Percentiles rank a stretch among this genome's conserved stretches.
Conservation (phyloP, 2,797 vertebrate species). For the Anguilla anguilla region DNA sequence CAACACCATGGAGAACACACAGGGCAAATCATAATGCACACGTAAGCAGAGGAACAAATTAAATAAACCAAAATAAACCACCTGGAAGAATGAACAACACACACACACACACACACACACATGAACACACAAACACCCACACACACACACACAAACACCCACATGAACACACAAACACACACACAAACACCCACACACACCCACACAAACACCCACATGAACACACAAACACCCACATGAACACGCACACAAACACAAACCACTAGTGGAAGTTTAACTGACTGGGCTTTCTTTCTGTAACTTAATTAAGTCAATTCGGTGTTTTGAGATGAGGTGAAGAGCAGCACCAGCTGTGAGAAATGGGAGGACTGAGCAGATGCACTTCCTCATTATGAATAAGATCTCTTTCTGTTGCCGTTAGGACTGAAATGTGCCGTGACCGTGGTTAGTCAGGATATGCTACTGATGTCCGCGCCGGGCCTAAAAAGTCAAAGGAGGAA, state of each 20-base stretch:
- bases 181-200: conserved; percentile 49
- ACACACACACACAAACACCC: conserved; percentile 46
- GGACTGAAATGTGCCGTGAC: neutral
- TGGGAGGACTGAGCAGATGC: neutral
- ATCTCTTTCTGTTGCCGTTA: neutral
- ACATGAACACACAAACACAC: conserved; percentile 24
- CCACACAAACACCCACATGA: conserved; percentile 33
- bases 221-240: conserved; percentile 10
- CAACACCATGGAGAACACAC: conserved; percentile 58
- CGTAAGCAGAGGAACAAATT: conserved; percentile 45
- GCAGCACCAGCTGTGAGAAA: neutral
- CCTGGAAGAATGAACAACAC: conserved; percentile 54
- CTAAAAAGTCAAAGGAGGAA: neutral
- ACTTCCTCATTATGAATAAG: neutral
- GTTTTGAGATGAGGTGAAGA: neutral
- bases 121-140: conserved; percentile 22
- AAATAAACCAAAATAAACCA: neutral
- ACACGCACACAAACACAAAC: conserved; percentile 13
- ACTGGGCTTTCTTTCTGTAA: neutral
- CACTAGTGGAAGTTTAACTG: conserved; percentile 48
- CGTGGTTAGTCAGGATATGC: neutral
- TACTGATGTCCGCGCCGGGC: neutral
- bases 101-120: neutral
- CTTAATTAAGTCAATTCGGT: neutral
- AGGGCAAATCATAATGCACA: conserved; percentile 67